phyloP scores from a whole-genome alignment of 2,888 invertebrate species.

The Drosophila austrosaltans region DNA sequence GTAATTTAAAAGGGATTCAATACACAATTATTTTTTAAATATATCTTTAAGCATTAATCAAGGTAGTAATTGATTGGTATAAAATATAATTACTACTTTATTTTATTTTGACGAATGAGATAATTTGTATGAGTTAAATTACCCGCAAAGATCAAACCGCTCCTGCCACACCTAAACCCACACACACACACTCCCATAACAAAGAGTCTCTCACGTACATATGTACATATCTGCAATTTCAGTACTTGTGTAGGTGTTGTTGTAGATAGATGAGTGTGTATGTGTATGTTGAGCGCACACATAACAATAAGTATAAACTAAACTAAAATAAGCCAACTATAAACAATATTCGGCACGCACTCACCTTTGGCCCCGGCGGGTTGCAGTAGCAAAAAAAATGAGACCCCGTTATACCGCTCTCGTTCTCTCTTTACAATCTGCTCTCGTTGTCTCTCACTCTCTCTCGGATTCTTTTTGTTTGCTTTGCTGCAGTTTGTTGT shows the following conservation, averaged over 20 bases:
- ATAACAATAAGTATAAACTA: conserved; percentile 16
- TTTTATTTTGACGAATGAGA: too few relatives aligned
- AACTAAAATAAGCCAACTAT: conserved; percentile 46
- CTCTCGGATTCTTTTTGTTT: conserved; percentile 16
- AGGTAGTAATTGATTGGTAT: too few relatives aligned
- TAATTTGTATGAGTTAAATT: background rate
- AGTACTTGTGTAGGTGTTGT: conserved; percentile 36
- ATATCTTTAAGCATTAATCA: too few relatives aligned
- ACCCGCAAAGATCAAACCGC: conserved; percentile 24
- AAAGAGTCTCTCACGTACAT: conserved; percentile 20
- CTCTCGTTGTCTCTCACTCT: conserved; percentile 18
- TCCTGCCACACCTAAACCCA: conserved; percentile 12
- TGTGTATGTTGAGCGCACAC: conserved; percentile 25
- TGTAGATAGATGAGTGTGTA: conserved; percentile 12
- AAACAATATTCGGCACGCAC: conserved; percentile 73
- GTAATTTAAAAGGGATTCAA: too few relatives aligned
- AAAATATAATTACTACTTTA: background rate
- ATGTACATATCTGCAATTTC: conserved; percentile 9
- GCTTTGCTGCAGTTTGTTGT: conserved; percentile 34
- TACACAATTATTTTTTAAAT: too few relatives aligned
- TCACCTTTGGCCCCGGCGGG: conserved; percentile 56
- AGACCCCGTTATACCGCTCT: conserved; percentile 30
- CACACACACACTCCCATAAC: conserved; percentile 19
- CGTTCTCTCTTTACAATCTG: conserved; percentile 18
- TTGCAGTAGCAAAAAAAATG: conserved; percentile 44